Base-by-base conservation (phyloP, 2,888 invertebrate genomes). In the Ptychoptera contaminata region DNA sequence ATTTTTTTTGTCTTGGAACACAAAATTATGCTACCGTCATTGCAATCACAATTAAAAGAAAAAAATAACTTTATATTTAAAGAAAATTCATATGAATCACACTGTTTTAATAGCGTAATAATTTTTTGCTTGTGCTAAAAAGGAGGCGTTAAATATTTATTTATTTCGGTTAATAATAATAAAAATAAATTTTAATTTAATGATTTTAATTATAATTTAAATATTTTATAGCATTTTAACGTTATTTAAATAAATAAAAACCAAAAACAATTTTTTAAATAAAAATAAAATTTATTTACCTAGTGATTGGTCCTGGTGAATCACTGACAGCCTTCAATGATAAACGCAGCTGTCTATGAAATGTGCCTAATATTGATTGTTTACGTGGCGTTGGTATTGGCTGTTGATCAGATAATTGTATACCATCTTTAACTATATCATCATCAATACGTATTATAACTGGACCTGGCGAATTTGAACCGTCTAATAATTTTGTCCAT, bases 291-390 rank as follows among this genome's bases (percentile, higher is more conserved):
- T 23, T 23, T 12, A 57, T 58, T 60, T 51, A 66, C 65, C 65
- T 60, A 35, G 62, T 62, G 37, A 66, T 57, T 37, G 61, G 58
- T 38, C 64, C 65, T 23, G 65, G 62, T 37, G 65, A 65, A 52
- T 66, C 65, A 51, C 62, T 64, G 50, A 65, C 65, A 38, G 62
- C 65, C 50, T 65, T 65, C 16, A 66, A 54, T 38, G 65, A 65
- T 52, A 62, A 56, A 48, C 65, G 58, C 49, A 66, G 55, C 48
- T 63, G 64, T 50, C 58, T 58, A 53, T 66, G 61, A 57, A 64
- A 65, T 53, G 65, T 58, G 47, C 61, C 62, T 47, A 65, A 54
- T 46, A 65, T 53, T 38, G 65, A 62, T 51, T 62, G 61, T 51
- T 63, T 63, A 45, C 63, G 60, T 14, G 57, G 50, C 11, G 52